Evolutionary conservation across 2,797 vertebrate species (phyloP).

Genomic region (Karalla daura): DNA sequence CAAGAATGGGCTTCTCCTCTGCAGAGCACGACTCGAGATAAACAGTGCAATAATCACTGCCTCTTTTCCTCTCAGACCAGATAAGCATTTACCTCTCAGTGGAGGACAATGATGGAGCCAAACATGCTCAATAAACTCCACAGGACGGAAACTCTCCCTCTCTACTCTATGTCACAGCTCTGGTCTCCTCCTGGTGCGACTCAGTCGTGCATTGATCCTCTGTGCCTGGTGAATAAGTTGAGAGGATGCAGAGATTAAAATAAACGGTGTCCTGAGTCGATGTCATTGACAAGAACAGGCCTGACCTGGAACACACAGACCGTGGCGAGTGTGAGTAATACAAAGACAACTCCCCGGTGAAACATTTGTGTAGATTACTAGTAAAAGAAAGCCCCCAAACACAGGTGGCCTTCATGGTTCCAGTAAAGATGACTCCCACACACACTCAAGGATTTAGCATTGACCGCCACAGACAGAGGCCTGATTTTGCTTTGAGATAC

Average conservation of each 20-base stretch:
- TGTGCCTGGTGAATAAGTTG: conserved; percentile 41
- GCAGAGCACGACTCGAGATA: conserved; percentile 41
- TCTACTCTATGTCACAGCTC: background rate
- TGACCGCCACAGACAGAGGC: conserved; percentile 23
- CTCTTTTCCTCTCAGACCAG: conserved; percentile 44
- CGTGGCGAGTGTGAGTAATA: conserved; percentile 22
- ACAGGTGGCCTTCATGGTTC: conserved; percentile 20
- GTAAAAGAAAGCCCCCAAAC: conserved; percentile 2
- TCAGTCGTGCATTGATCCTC: conserved; percentile 32
- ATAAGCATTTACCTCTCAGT: conserved; percentile 36
- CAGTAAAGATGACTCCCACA: conserved; percentile 8
- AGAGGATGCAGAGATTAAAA: conserved; percentile 15
- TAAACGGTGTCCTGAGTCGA: conserved; percentile 35
- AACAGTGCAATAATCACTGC: conserved; percentile 56
- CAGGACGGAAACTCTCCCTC: conserved; percentile 30
- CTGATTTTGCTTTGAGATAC: conserved; percentile 18
- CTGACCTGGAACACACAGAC: background rate
- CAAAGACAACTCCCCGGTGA: conserved; percentile 7
- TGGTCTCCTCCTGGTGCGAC: conserved; percentile 26
- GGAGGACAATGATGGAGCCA: conserved; percentile 32
- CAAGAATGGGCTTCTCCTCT: conserved; percentile 46
- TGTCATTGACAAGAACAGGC: conserved; percentile 26
- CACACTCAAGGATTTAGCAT: conserved; percentile 44
- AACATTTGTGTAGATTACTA: background rate
- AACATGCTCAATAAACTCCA: conserved; percentile 24